These are phyloP conservation scores for Caenorhabditis elegans DNA, from an alignment of 1,140 invertebrate genomes.

Conservation along the genomic window WBcel235 BX284603.4:7514001-7514500, in stretches of 20 bases:
- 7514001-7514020: background rate
- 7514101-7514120: background rate
- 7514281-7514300: slow-evolving; percentile 15
- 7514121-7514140: too few species aligned
- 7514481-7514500: too few species aligned
- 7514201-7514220: slow-evolving; percentile 3
- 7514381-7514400: too few species aligned
- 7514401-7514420: too few species aligned
- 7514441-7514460: too few species aligned
- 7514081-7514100: background rate
- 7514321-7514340: background rate
- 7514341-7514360: background rate
- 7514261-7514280: slow-evolving; percentile 11
- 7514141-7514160: background rate
- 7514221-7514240: background rate
- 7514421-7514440: too few species aligned
- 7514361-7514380: too few species aligned
- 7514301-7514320: slow-evolving; percentile 17
- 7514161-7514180: background rate
- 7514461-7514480: too few species aligned
- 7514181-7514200: background rate
- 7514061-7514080: background rate
- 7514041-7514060: background rate
- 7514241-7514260: background rate
- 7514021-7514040: background rate